Conservation (phyloP, 2,888 invertebrate species). For the Ichneumoninae sp. region DNA sequence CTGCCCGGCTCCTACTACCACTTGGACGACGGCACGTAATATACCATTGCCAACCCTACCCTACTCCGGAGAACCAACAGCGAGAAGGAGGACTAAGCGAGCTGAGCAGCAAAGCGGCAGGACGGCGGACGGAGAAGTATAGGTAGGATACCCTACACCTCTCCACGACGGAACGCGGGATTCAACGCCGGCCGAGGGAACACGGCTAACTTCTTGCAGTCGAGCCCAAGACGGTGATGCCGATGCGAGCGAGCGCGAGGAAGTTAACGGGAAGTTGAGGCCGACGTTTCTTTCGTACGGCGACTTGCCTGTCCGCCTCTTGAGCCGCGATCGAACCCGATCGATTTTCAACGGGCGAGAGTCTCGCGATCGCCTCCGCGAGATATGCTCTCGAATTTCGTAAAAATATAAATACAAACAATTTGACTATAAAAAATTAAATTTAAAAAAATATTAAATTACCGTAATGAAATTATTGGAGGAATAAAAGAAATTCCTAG, state of each 20-base stretch:
- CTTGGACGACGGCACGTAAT: slow-evolving; percentile 39
- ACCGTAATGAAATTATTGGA: background rate
- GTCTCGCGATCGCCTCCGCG: background rate
- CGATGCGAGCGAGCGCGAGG: slow-evolving; percentile 68
- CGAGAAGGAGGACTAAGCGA: slow-evolving; percentile 24
- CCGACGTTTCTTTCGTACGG: slow-evolving; percentile 32
- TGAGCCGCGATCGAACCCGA: slow-evolving; percentile 12
- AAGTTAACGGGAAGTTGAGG: slow-evolving; percentile 65
- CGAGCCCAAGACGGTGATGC: slow-evolving; percentile 76
- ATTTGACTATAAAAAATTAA: background rate
- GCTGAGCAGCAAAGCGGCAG: slow-evolving; percentile 26
- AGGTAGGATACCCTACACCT: slow-evolving; percentile 38
- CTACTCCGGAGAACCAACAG: slow-evolving; percentile 54
- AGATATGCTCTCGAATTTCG: background rate
- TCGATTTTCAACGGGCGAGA: background rate
- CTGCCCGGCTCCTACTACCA: slow-evolving; percentile 36
- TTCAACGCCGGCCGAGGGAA: slow-evolving; percentile 63
- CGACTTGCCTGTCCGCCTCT: background rate
- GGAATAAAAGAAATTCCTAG: background rate
- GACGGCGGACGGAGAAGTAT: slow-evolving; percentile 51
- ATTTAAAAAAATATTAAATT: background rate
- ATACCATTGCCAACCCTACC: slow-evolving; percentile 66
- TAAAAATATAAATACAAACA: background rate
- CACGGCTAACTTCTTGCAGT: slow-evolving; percentile 71
- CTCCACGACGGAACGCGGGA: slow-evolving; percentile 51